phyloP scores from a whole-genome alignment of 2,888 invertebrate genomes.

The Falcaria lacertinaria region DNA sequence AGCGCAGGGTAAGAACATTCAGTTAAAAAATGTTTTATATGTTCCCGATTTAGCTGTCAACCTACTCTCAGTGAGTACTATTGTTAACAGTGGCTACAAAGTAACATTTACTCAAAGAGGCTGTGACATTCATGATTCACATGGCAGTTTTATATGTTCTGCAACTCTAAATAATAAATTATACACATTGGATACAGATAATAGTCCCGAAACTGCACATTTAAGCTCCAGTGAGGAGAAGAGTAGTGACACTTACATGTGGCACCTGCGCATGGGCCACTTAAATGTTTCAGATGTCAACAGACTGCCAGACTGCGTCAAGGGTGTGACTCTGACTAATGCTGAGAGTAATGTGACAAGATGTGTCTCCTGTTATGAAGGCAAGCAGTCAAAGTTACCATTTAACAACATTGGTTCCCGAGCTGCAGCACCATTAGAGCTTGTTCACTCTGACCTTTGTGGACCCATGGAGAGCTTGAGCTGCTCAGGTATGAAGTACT shows the following conservation, averaged over 20 bases:
- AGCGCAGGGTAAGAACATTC: constrained; percentile 7
- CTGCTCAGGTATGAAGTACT: background rate
- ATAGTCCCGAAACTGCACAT: constrained; percentile 1
- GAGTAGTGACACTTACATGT: constrained; percentile 7
- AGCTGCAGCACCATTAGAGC: background rate
- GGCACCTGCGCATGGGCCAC: constrained; percentile 13
- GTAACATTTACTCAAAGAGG: constrained; percentile 9
- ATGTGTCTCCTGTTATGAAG: constrained; percentile 12
- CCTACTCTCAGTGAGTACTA: constrained; percentile 2
- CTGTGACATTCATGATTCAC: background rate
- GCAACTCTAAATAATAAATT: constrained; percentile 1
- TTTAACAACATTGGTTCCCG: background rate
- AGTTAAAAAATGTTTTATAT: constrained; percentile 23
- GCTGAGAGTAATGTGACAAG: constrained; percentile 2
- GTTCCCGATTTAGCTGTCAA: constrained; percentile 21
- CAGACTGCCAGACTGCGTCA: constrained; percentile 9
- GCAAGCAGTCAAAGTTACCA: constrained; percentile 11
- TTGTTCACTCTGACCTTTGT: background rate
- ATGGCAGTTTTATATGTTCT: constrained; percentile 1
- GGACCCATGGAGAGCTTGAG: background rate
- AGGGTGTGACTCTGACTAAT: constrained; percentile 10
- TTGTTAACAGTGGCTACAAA: constrained; percentile 13
- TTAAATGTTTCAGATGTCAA: constrained; percentile 12
- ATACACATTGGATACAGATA: background rate
- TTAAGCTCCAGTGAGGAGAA: background rate